phyloP scores from a whole-genome alignment of 2,113 vertebrate genomes.

The Vireo altiloquus region DNA sequence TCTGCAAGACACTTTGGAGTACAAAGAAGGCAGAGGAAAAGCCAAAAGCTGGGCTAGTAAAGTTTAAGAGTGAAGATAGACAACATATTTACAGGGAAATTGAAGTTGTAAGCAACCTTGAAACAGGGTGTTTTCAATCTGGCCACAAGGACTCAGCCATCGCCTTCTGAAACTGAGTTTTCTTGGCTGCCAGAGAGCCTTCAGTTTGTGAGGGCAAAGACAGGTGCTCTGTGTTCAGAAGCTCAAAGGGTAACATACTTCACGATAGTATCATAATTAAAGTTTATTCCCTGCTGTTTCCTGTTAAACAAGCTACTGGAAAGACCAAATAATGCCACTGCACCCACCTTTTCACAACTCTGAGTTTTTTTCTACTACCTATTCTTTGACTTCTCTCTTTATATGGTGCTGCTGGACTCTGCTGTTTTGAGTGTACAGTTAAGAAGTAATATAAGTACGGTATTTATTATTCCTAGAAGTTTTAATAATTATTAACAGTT shows the following conservation, averaged over 20 bases:
- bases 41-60: neutral
- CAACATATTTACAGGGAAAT: neutral
- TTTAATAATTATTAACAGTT: constrained; percentile 71
- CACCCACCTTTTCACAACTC: neutral
- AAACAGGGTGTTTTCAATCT: neutral
- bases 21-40: neutral
- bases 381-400: neutral
- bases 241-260: neutral
- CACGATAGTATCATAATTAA: neutral
- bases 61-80: neutral
- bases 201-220: neutral
- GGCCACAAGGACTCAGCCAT: neutral
- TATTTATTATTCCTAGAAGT: constrained; percentile 68
- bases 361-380: neutral
- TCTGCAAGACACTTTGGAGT: neutral
- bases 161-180: neutral
- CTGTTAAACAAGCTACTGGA: neutral
- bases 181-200: neutral
- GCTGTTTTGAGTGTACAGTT: constrained; percentile 25
- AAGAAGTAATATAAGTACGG: constrained; percentile 47
- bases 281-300: neutral
- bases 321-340: neutral
- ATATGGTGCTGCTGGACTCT: constrained; percentile 10
- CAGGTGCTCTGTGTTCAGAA: neutral
- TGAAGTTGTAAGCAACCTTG: neutral